Base-by-base conservation (phyloP, 2,113 vertebrate genomes). In the Scomber scombrus region DNA sequence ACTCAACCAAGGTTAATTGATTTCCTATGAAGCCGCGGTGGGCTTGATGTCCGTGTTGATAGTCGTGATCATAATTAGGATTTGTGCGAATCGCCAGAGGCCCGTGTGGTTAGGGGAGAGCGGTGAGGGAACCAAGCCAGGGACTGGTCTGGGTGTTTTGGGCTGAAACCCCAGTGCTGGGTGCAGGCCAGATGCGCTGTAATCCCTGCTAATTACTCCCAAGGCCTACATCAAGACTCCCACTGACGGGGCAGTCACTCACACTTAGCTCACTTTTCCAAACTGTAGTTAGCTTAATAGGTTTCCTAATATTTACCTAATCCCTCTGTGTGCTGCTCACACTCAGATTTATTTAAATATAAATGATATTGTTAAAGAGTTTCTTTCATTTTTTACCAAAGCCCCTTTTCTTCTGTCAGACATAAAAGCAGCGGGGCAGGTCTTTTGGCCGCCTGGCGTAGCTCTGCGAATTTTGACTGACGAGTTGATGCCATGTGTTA, bases 131-230 rank as follows among this genome's bases (percentile, higher is more conserved):
- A 82, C 21, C 1, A 70, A 85, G 89, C 84, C 90, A 91, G 89
- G 76, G 84, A 81, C 88, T 92, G 50, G 81, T 68, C 78, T 85
- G 74, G 83, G 89, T 84, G 85, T 92, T 91, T 26, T 91, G 90
- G 93, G 82, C 89, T 92, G 85, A 80, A 82, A 84, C 85, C 83
- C 81, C 75, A 72, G 71, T 64, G 88, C 85, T 92, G 91, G 85
- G 86, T 69, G 55, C 57, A 7, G 88, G 87, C 92, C 93, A 93
- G 89, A 75, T 56, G 60, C 85, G 78, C 87, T 81, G 81, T 93
- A 94, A 95, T 93, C 91, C 90, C 68, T 76, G 82, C 89, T 94
- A 94, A 95, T 95, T 93, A 91, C 86, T 93, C 90, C 92, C 85
- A 75, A 85, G 87, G 88, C 88, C 89, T 86, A 61, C 85, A 88